A percentile compares a stretch with the other conserved stretches of the same genome.
Conservation (phyloP, 2,888 invertebrate genomes). For the Oeneis ivallda region DNA sequence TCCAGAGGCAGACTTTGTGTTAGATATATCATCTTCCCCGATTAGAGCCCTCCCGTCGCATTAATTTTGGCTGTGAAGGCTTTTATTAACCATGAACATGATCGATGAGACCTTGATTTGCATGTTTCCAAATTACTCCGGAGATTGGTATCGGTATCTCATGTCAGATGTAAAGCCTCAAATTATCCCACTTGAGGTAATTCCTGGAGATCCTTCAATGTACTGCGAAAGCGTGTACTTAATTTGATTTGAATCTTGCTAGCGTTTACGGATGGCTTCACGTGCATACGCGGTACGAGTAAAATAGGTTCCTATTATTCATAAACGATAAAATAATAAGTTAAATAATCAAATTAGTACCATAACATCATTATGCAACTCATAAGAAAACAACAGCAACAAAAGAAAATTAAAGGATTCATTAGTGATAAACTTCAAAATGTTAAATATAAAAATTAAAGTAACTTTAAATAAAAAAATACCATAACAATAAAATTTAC, state of each 20-base stretch:
- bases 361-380: no score
- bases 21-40: background rate
- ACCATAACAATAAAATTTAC: no score
- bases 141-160: conserved; percentile 31
- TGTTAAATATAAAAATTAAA: no score
- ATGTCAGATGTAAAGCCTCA: conserved; percentile 17
- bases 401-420: no score
- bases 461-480: no score
- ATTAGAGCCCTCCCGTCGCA: background rate
- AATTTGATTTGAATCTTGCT: conserved; percentile 8
- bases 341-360: no score
- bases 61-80: conserved; percentile 25
- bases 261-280: background rate
- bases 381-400: no score
- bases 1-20: background rate
- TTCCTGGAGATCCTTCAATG: background rate
- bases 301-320: no score
- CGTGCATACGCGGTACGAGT: background rate
- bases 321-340: no score
- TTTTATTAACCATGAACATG: conserved; percentile 38
- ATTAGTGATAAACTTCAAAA: no score
- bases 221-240: background rate
- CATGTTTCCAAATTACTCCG: conserved; percentile 38
- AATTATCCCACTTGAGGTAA: conserved; percentile 21
- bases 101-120: conserved; percentile 43